Evolutionary conservation across 2,113 vertebrate genomes (phyloP), one percentile per base, ranked within the genome.

Genomic region (Baryphthengus martii): DNA sequence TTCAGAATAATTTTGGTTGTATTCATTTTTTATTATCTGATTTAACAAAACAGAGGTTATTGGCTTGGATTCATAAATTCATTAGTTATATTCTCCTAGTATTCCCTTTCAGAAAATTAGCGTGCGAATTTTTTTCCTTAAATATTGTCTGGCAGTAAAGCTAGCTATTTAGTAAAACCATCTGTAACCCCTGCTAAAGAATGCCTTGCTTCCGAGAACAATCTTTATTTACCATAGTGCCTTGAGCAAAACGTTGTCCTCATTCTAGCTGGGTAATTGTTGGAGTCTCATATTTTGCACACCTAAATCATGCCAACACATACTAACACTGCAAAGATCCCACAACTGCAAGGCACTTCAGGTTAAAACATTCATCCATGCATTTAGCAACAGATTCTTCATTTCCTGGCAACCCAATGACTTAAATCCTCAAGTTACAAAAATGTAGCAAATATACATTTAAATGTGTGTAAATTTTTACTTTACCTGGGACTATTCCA

Each of bases 401-500:
- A 24, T 71, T 82, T 87, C 39, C 61, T 58, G 55, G 59, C 29
- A 85, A 67, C 71, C 89, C 7, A 11, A 17, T 47, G 59, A 80
- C 87, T 79, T 81, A 63, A 92, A 95, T 78, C 88, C 58, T 78
- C 63, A 31, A 52, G 53, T 88, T 49, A 93, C 11, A 83, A 58
- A 86, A 88, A 56, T 49, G 88, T 56, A 45, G n/a, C 65, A 31
- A 88, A 81, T 58, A 84, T 25, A 79, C 9, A 58, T 50, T 76
- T 75, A n/a, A 89, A 84, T 86, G 33, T 53, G 33, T 50, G 44
- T 63, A 26, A 53, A 56, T 79, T 52, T 87, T 87, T 89, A 90
- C 91, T 97, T 98, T 98, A 98, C 98, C 98, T 98, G 98, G 96
- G 67, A 98, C 94, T 97, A 98, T 96, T 97, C 98, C 98, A 97